These are phyloP conservation scores for Tupaia chinensis DNA, from an alignment of 2,113 vertebrate species.

Conservation along the genomic window DNA sequence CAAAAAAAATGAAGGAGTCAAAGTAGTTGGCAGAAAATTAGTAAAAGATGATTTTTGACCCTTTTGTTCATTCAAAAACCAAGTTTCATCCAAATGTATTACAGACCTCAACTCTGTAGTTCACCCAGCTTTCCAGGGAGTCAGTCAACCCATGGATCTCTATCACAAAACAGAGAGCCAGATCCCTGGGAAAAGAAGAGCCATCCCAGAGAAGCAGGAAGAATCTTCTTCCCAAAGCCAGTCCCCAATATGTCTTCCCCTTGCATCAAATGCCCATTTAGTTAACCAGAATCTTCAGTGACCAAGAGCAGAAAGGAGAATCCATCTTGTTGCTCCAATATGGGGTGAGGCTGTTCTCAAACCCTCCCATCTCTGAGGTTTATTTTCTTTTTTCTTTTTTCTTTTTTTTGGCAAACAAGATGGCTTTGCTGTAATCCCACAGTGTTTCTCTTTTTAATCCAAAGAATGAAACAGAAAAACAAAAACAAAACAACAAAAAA, in stretches of 20 bases:
- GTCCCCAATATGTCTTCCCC: slow-evolving; percentile 45
- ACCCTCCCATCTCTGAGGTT: background rate
- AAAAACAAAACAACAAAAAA: slow-evolving; percentile 72
- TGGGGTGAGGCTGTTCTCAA: slow-evolving; percentile 53
- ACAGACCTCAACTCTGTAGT: background rate
- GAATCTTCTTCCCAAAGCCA: slow-evolving; percentile 34
- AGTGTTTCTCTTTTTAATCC: slow-evolving; percentile 67
- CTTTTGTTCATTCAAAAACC: slow-evolving; percentile 26
- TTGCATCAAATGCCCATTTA: slow-evolving; percentile 56
- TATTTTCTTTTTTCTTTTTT: background rate
- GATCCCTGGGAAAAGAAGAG: slow-evolving; percentile 23
- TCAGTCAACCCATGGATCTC: background rate
- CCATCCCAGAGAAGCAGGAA: slow-evolving; percentile 23
- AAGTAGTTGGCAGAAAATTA: slow-evolving; percentile 13
- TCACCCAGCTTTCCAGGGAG: background rate
- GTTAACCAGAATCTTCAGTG: slow-evolving; percentile 55
- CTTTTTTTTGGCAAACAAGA: slow-evolving; percentile 73
- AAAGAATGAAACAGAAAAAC: slow-evolving; percentile 78
- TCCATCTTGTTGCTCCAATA: slow-evolving; percentile 62
- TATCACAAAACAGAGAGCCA: slow-evolving; percentile 36
- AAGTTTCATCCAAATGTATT: background rate
- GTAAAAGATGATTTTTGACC: background rate
- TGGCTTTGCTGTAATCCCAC: slow-evolving; percentile 67
- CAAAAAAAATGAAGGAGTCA: background rate
- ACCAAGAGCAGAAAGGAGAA: slow-evolving; percentile 61